These are phyloP conservation scores for Cepaea nemoralis DNA, from an alignment of 1,140 invertebrate species.

Conservation along the genomic window DNA sequence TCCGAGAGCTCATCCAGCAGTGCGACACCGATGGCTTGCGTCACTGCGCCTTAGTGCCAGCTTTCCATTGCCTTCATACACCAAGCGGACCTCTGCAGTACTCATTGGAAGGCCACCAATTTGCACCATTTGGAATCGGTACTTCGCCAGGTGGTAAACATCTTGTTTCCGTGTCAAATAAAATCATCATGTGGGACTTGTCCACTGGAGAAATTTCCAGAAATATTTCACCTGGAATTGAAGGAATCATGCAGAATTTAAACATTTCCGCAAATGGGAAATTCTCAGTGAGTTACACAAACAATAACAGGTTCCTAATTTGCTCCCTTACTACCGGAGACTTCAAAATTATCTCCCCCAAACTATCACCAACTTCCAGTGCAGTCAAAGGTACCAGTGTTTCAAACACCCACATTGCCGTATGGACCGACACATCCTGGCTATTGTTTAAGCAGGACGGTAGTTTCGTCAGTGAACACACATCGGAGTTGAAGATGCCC, in stretches of 20 bases:
- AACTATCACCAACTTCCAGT: slow-evolving; percentile 75
- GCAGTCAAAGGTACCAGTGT: slow-evolving; percentile 59
- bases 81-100: slow-evolving; percentile 98
- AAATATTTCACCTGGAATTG: slow-evolving; percentile 86
- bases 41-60: slow-evolving; percentile 91
- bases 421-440: slow-evolving; percentile 65
- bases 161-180: slow-evolving; percentile 95
- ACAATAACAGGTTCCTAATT: slow-evolving; percentile 84
- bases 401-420: slow-evolving; percentile 61
- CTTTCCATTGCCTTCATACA: slow-evolving; percentile 95
- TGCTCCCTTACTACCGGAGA: slow-evolving; percentile 69
- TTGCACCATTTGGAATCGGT: slow-evolving; percentile 95
- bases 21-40: slow-evolving; percentile 87
- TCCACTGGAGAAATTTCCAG: slow-evolving; percentile 67
- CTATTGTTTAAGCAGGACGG: slow-evolving; percentile 63
- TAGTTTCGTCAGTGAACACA: slow-evolving; percentile 49
- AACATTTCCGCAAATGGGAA: slow-evolving; percentile 95
- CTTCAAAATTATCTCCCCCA: slow-evolving; percentile 86
- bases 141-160: slow-evolving; percentile 92
- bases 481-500: slow-evolving; percentile 62
- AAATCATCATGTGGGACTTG: slow-evolving; percentile 97
- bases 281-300: slow-evolving; percentile 95
- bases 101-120: slow-evolving; percentile 94
- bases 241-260: slow-evolving; percentile 93
- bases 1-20: slow-evolving; percentile 85